Percentiles rank a stretch among this genome's conserved stretches.
phyloP scores from a whole-genome alignment of 1,140 invertebrate genomes.

The Zaprionus taronus region DNA sequence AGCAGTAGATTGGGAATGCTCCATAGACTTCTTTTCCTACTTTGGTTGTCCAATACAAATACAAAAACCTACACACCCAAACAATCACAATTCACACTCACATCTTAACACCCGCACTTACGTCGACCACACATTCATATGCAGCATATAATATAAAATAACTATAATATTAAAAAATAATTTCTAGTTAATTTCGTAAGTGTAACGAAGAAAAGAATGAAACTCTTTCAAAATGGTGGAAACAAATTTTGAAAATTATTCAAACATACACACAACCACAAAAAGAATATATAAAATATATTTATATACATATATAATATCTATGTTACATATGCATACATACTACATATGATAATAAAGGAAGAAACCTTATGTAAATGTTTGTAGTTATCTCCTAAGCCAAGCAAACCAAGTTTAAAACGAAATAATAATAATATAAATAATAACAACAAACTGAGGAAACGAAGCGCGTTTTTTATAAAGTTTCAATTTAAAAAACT shows the following conservation, averaged over 20 bases:
- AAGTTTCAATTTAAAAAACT: conserved; percentile 37
- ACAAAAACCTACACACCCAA: conserved; percentile 2
- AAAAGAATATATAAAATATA: conserved; percentile 68
- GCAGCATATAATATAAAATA: conserved; percentile 50
- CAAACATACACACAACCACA: conserved; percentile 43
- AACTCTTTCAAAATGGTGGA: conserved; percentile 14
- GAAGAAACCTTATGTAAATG: conserved; percentile 57
- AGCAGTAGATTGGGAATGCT: conserved; percentile 22
- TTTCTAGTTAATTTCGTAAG: conserved; percentile 64
- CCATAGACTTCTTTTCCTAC: conserved; percentile 59
- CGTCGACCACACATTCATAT: conserved; percentile 30
- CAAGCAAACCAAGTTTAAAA: conserved; percentile 64
- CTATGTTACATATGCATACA: conserved; percentile 62
- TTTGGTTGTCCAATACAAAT: conserved; percentile 55
- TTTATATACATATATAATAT: conserved; percentile 75
- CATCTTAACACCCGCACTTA: conserved; percentile 25
- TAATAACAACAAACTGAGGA: conserved; percentile 18
- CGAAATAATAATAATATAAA: conserved; percentile 27
- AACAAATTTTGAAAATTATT: conserved; percentile 58
- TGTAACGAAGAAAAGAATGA: conserved; percentile 29
- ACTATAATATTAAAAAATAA: conserved; percentile 56
- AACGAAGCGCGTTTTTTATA: conserved; percentile 38
- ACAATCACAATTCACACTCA: conserved; percentile 24
- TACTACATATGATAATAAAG: conserved; percentile 20
- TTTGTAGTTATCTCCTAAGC: conserved; percentile 76